These are phyloP conservation scores for Lottia gigantea DNA, from an alignment of 2,888 invertebrate species.

Conservation along the genomic window DNA sequence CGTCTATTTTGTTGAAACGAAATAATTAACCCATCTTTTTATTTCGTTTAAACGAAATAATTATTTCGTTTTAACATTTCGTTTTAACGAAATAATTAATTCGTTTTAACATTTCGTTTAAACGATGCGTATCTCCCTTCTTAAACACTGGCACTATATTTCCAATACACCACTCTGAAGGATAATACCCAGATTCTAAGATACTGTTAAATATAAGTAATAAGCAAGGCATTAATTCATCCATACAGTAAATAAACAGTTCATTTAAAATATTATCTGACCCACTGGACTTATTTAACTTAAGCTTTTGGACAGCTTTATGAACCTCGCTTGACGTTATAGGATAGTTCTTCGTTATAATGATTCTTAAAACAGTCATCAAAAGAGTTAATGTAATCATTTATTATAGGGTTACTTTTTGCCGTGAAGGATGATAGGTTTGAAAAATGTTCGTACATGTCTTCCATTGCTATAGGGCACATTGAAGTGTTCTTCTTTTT, in stretches of 20 bases:
- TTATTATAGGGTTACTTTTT: neutral
- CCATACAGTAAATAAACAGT: neutral
- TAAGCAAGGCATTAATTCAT: neutral
- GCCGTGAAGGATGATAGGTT: neutral
- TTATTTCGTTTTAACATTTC: too few species aligned
- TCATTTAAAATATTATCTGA: neutral
- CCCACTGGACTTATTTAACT: neutral
- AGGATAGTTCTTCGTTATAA: neutral
- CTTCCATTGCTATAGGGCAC: neutral
- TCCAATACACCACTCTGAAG: neutral
- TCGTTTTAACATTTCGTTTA: too few species aligned
- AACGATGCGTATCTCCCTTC: neutral
- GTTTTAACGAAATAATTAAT: too few species aligned
- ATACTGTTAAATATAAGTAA: neutral
- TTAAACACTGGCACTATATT: neutral
- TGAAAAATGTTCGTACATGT: neutral
- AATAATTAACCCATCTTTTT: too few species aligned
- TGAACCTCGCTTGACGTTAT: neutral
- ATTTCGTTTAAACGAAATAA: too few species aligned
- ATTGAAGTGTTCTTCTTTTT: too few species aligned
- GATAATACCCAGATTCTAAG: constrained; percentile 1
- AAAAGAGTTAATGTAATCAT: neutral
- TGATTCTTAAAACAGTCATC: neutral
- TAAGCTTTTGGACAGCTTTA: neutral
- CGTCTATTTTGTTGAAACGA: too few species aligned